Base-by-base conservation (phyloP, 2,888 invertebrate genomes). In the Ectropis crepuscularia region DNA sequence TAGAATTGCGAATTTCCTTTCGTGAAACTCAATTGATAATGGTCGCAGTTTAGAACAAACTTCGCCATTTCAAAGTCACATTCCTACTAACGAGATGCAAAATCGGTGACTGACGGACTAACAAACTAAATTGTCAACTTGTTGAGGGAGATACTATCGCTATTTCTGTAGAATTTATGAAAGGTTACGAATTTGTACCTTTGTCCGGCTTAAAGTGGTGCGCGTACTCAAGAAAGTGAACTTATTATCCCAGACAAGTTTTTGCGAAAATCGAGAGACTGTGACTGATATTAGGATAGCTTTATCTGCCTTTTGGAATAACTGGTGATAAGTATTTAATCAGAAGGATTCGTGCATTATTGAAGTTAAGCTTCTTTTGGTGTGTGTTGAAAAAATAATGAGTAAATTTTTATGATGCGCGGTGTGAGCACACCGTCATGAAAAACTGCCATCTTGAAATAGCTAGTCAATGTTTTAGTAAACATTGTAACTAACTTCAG, bases 181-280 rank as follows among this genome's bases (percentile, higher is more conserved):
- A 28, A 41, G 28, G 2, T 2, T 10, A 41, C 9, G 16, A 51
- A 28, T 41, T 41, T 10, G 2, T 41, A 6, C 41, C n/a, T 28
- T 41, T 41, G 9, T 6, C 9, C 51, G 41, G 16, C 16, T 5
- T 2, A 9, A 41, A 16, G 10, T 16, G 12, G 39, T 38, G 16
- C 6, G 11, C 8, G 39, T 5, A n/a, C 43, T 4, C 16, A 39
- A 12, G 42, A 28, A 57, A 42, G 48, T 11, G 16, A 49, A 57
- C 49, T 57, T 57, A 42, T 57, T 57, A 49, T 49, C 57, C 42
- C 9, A 43, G 48, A 43, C 8, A 57, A 57, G 16, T 57, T 48
- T 39, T 16, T n/a, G 39, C n/a, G 37, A 36, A 11, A 36, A 53
- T 53, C 43, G 8, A 53, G 37, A 42, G 11, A 53, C 42, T 42